Evolutionary conservation across 2,797 vertebrate species (phyloP), one percentile per base, ranked within the genome.

Genomic region (Poliocrania exsul): DNA sequence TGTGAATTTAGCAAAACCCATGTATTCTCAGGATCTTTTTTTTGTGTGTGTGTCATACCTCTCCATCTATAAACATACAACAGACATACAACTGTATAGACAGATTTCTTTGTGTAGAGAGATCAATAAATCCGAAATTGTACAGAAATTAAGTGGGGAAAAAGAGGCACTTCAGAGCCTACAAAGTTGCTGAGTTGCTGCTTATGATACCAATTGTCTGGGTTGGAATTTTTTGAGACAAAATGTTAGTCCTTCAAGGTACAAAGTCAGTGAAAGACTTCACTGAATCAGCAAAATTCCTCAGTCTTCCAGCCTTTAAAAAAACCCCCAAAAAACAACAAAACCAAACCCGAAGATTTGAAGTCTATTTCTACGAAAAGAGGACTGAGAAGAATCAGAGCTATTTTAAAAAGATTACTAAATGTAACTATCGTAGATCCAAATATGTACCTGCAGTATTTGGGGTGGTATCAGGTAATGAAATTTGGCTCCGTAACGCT

Each of bases 201-300:
- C 38, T 87, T 83, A 86, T 54, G 35, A 71, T 62, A 91, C 60
- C 72, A 90, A 66, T 81, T 88, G 40, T 78, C 66, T 70, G 26
- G 11, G 33, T 2, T 84, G 56, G 42, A 72, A 56, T 62, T 90
- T 83, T 87, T 70, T 83, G 50, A 91, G 56, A 75, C 2, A 4
- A 64, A 90, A 88, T 58, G 69, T 66, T 84, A 70, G 38, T 72
- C 60, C 73, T 94, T 95, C 84, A 86, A 90, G 93, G 29, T 50
- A 92, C 40, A 75, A 69, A 88, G 82, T 91, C 79, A 89, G 28
- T 81, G 81, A 93, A 95, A 93, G 61, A 92, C 74, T 93, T 83
- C 33, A 85, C 31, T 16, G 29, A 83, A 78, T 86, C 87, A 94
- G 85, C 85, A 93, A 75, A 91, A 92, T 66, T 72, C 40, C 50